Evolutionary conservation across 2,113 vertebrate genomes (phyloP), one percentile per base, ranked within the genome.

Genomic region (Poeciliopsis turrubarensis): DNA sequence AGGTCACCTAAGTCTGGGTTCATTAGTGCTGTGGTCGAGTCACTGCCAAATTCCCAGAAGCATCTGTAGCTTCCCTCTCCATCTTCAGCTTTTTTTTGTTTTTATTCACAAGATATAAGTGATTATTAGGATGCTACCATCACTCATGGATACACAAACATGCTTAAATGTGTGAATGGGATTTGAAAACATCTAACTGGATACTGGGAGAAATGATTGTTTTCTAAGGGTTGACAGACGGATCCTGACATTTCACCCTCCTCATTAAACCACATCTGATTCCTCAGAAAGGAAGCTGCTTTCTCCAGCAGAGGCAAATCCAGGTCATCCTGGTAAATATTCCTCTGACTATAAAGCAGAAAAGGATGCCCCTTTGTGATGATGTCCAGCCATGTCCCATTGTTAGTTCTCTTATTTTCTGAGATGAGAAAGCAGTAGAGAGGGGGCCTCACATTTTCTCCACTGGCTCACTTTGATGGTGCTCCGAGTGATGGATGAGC

Each of bases 401-500:
- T 85, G 75, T 82, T 84, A 76, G 68, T 79, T 79, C 79, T 86
- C 73, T 81, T 54, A 80, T 87, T 89, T 88, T 74, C 77, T 61
- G 81, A 79, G 62, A 73, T 62, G 5, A 66, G 32, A 54, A 77
- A 81, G 34, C 57, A 22, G 65, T 80, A 32, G 60, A 78, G 72
- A 19, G 32, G 73, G 70, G 79, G 73, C 74, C 61, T 17, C 39
- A 3, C 51, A 27, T 60, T 71, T 71, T 65, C 11, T 60, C 29
- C 51, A 17, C 73, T 9, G n/a, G 34, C 66, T 82, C 65, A 79
- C 65, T 69, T 62, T 65, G 83, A 83, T 77, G 66, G 65, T 8
- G 60, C 66, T 83, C 30, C 8, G 0, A 4, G 68, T 87, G 88
- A 92, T 89, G 86, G 87, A 90, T 87, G 84, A 90, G 80, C 67